Conservation (phyloP, 2,888 invertebrate species). For the Metalampra italica region DNA sequence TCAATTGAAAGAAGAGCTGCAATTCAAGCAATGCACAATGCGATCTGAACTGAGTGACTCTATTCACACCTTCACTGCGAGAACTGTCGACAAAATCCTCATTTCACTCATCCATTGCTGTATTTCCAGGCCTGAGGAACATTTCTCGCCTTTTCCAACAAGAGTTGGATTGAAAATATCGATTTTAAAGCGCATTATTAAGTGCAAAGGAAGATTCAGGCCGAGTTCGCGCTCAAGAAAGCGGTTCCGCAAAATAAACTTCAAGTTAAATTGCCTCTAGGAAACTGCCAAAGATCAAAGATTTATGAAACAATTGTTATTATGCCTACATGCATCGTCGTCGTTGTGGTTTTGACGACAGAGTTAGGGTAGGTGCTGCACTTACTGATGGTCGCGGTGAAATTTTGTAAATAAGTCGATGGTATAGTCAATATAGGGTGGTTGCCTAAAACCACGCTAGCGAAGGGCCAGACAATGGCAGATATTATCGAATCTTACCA, state of each 20-base stretch:
- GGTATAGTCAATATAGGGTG: too few relatives aligned
- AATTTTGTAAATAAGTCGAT: too few relatives aligned
- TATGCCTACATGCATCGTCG: not conserved
- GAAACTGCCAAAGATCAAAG: slow-evolving; percentile 3
- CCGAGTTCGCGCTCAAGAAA: slow-evolving; percentile 1
- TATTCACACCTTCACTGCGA: not conserved
- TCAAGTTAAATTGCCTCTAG: slow-evolving; percentile 9
- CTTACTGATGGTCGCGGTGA: too few relatives aligned
- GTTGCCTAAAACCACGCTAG: too few relatives aligned
- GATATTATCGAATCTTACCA: too few relatives aligned
- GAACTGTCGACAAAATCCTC: not conserved
- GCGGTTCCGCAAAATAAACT: slow-evolving; percentile 5
- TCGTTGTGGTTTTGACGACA: not conserved
- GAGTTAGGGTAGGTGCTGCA: not conserved
- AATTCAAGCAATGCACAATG: not conserved
- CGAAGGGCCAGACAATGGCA: too few relatives aligned
- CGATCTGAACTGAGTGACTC: not conserved
- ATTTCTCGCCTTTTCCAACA: not conserved
- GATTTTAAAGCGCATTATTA: not conserved
- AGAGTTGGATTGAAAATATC: not conserved
- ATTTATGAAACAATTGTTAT: not conserved
- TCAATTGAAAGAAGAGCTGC: not conserved
- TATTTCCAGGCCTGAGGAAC: not conserved
- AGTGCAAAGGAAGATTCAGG: not conserved
- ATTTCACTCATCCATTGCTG: not conserved